These are phyloP conservation scores for Trichomalopsis sarcophagae DNA, from an alignment of 1,140 invertebrate species.

Conservation along the genomic window DNA sequence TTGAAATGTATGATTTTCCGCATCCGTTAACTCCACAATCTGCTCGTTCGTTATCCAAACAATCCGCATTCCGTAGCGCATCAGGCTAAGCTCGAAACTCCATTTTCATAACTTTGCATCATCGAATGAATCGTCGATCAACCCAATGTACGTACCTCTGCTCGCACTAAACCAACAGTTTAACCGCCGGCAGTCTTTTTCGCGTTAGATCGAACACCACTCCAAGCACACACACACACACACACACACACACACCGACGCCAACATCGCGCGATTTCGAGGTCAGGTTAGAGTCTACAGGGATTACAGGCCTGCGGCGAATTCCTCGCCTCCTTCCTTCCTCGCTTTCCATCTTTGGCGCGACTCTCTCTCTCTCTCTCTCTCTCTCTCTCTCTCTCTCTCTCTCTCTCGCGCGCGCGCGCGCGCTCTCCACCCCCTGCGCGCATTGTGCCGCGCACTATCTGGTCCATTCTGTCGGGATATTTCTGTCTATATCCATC, in stretches of 20 bases:
- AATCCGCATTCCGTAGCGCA: not conserved
- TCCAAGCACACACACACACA: not conserved
- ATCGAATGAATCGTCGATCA: not conserved
- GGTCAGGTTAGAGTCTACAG: conserved; percentile 21
- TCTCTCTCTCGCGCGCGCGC: no score
- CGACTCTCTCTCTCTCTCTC: conserved; percentile 4
- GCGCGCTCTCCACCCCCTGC: not conserved
- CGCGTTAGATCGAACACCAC: not conserved
- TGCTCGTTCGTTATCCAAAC: not conserved
- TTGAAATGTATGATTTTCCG: not conserved
- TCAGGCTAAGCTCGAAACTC: not conserved
- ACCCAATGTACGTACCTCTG: not conserved
- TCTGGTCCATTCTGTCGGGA: conserved; percentile 32
- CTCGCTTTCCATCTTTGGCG: conserved; percentile 22
- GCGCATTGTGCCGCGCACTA: conserved; percentile 20
- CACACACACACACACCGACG: no score
- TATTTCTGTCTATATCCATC: conserved; percentile 47
- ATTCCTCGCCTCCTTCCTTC: conserved; percentile 51
- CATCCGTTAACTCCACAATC: not conserved
- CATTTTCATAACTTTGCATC: not conserved
- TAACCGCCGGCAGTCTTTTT: not conserved
- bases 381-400: not conserved
- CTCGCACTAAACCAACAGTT: not conserved
- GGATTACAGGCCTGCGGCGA: conserved; percentile 16
- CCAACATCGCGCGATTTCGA: not conserved